Conservation (phyloP, 1,140 invertebrate species). For the Drosophila navojoa region DNA sequence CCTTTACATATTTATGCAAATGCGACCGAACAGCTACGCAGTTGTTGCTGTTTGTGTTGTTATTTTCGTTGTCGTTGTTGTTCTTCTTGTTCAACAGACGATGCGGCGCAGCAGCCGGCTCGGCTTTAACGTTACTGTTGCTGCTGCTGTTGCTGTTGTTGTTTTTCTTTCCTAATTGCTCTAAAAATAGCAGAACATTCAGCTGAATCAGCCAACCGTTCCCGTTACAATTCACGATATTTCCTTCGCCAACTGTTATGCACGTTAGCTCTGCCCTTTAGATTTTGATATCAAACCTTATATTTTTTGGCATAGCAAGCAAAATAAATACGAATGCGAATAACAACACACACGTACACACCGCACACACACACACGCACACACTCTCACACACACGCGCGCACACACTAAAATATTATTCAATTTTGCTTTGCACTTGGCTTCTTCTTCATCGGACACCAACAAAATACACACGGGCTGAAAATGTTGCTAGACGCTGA, state of each 20-base stretch:
- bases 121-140: conserved; percentile 12
- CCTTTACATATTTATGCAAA: conserved; percentile 56
- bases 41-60: conserved; percentile 22
- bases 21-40: conserved; percentile 24
- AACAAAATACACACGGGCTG: conserved; percentile 44
- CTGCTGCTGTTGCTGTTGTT: conserved; percentile 2
- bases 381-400: conserved; percentile 35
- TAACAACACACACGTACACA: conserved; percentile 13
- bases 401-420: conserved; percentile 53
- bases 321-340: conserved; percentile 35
- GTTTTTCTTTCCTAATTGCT: conserved; percentile 39
- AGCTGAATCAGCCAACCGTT: conserved; percentile 31
- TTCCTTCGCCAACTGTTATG: conserved; percentile 54
- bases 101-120: conserved; percentile 31
- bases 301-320: conserved; percentile 48
- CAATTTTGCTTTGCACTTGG: conserved; percentile 60
- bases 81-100: conserved; percentile 21
- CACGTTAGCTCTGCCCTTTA: conserved; percentile 60
- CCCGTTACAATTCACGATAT: conserved; percentile 29
- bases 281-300: conserved; percentile 59
- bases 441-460: conserved; percentile 42
- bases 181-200: conserved; percentile 37
- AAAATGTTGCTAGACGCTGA: conserved; percentile 37
- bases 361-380: conserved; percentile 24
- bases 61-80: conserved; percentile 12